Base-by-base conservation (phyloP, 2,113 vertebrate species). In the Anolis sagrei region DNA sequence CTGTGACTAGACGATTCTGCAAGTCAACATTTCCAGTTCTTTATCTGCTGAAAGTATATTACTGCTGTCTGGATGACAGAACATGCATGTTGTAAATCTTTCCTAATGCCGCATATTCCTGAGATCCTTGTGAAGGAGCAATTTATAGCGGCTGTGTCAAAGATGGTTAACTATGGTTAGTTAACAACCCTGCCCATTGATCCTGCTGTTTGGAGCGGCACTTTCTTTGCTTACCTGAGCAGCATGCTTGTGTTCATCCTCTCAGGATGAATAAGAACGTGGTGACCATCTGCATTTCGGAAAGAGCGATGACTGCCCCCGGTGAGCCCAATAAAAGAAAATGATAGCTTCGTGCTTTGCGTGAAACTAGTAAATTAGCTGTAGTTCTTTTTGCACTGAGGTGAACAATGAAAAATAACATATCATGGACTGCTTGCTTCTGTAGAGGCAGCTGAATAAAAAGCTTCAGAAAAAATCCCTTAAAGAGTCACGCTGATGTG, bases 231-330 rank as follows among this genome's bases (percentile, higher is more conserved):
- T 91, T 93, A 92, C 91, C 88, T 87, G 82, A 83, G 87, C 83
- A 89, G 89, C 93, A 90, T 77, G 92, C 86, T 87, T 87, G 44
- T 88, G 84, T 90, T 95, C 91, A 91, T 92, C 84, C 86, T 23
- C 11, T 93, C 84, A 88, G 92, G 91, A 93, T 82, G 87, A 93
- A 90, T 87, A 94, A 95, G 91, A 94, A 91, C 91, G 92, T 94
- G 91, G 93, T 95, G 93, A 95, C 89, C 90, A 93, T 92, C 90
- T 92, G 93, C 87, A 93, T 94, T 95, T 95, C 92, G 92, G 87
- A 72, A 87, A 90, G 66, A 88, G 85, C 93, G 91, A 94, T 93
- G 93, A 90, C 88, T 92, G 92, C 89, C 90, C 90, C 82, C 87
- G 87, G 91, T 32, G 88, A 90, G 87, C 87, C 93, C 95, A 94